Evolutionary conservation across 2,888 invertebrate genomes (phyloP).

Genomic region (Tetheella fluctuosa): DNA sequence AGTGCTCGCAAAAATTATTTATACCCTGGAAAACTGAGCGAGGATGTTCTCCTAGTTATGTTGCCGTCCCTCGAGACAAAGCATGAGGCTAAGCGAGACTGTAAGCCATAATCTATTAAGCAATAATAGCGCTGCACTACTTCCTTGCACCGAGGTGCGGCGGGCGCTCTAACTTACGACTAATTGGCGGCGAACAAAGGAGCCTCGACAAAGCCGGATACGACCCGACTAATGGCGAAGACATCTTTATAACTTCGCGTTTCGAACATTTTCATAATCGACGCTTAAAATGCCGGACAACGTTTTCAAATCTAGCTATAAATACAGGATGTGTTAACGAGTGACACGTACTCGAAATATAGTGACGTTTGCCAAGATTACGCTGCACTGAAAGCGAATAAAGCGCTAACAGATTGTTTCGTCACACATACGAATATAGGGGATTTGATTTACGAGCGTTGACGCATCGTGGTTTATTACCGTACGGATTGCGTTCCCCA

Average conservation of each 20-base stretch:
- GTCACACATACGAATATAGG: constrained; percentile 30
- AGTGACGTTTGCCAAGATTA: constrained; percentile 26
- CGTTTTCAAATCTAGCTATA: constrained; percentile 52
- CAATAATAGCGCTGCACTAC: constrained; percentile 55
- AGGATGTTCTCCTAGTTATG: constrained; percentile 39
- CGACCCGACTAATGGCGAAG: constrained; percentile 57
- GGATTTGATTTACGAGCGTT: constrained; percentile 41
- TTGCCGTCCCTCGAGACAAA: constrained; percentile 52
- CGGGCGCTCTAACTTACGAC: constrained; percentile 40
- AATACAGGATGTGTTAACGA: constrained; percentile 60
- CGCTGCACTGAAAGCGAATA: constrained; percentile 23
- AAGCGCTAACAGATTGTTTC: constrained; percentile 13
- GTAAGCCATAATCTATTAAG: constrained; percentile 70
- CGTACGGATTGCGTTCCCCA: constrained; percentile 25
- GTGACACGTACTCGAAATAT: constrained; percentile 45
- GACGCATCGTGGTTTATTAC: constrained; percentile 36
- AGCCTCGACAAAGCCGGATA: constrained; percentile 52
- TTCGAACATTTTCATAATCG: constrained; percentile 29
- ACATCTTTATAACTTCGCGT: constrained; percentile 49
- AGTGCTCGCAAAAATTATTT: constrained; percentile 53
- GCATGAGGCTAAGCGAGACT: constrained; percentile 46
- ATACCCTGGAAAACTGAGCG: constrained; percentile 38
- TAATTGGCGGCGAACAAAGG: constrained; percentile 75
- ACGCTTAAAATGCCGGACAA: not conserved
- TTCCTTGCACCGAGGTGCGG: constrained; percentile 27